Percentiles rank a stretch among this genome's conserved stretches.
These are phyloP conservation scores for Parascotia fuliginaria DNA, from an alignment of 2,888 invertebrate genomes.

Conservation along the genomic window DNA sequence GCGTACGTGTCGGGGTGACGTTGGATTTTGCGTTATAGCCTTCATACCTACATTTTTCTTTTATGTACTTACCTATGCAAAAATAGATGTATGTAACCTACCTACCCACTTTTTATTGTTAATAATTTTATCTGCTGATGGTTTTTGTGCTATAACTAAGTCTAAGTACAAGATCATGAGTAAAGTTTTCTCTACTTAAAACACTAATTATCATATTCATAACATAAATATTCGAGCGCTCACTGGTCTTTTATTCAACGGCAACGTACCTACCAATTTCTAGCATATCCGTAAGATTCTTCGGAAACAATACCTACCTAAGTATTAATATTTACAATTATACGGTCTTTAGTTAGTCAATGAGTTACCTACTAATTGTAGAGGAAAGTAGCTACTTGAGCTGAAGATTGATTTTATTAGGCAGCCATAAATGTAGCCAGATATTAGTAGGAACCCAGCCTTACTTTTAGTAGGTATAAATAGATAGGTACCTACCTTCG, in stretches of 20 bases:
- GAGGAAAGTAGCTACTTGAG: too few species aligned
- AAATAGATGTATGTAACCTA: background rate
- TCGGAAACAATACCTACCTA: conserved; percentile 10
- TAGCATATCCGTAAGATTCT: conserved; percentile 28
- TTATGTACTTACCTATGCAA: background rate
- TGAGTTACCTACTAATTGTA: too few species aligned
- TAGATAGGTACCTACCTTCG: too few species aligned
- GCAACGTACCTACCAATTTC: conserved; percentile 31
- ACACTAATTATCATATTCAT: conserved; percentile 2
- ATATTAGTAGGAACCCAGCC: too few species aligned
- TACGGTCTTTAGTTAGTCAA: too few species aligned
- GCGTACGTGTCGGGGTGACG: conserved; percentile 79
- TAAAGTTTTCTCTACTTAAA: background rate
- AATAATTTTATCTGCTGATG: too few species aligned
- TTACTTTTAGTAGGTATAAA: background rate
- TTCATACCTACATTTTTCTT: conserved; percentile 27
- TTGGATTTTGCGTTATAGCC: conserved; percentile 57
- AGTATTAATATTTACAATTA: background rate
- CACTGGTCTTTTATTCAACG: conserved; percentile 16
- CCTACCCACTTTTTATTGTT: too few species aligned
- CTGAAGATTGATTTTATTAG: too few species aligned
- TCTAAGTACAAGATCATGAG: background rate
- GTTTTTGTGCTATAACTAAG: background rate
- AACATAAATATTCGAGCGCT: conserved; percentile 7
- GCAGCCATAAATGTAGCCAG: too few species aligned